Conservation (phyloP, 92 coral and sea anemone genomes). For the Nematostella vectensis region DNA sequence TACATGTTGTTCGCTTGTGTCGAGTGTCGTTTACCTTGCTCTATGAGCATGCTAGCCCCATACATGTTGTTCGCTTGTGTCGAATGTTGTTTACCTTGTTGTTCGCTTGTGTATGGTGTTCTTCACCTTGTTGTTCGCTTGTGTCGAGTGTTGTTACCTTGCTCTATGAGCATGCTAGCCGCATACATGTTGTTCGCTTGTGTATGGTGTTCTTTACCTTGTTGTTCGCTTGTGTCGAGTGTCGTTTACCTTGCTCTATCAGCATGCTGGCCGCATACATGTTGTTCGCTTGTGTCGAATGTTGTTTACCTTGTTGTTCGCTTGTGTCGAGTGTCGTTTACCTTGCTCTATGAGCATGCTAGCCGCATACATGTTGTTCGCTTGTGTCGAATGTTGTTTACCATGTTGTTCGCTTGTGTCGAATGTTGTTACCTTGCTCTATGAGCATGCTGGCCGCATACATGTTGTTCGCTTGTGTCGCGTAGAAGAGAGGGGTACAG, state of each 20-base stretch:
- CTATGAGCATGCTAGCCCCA: constrained; percentile 81
- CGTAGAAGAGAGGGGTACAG: constrained; percentile 87
- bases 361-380: constrained; percentile 82
- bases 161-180: constrained; percentile 70
- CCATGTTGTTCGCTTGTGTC: too few relatives aligned
- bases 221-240: too few relatives aligned
- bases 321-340: too few relatives aligned
- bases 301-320: too few relatives aligned
- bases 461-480: constrained; percentile 85
- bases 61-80: constrained; percentile 84
- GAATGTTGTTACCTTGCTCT: constrained; percentile 53
- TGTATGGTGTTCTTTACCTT: too few relatives aligned
- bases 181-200: constrained; percentile 85
- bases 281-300: constrained; percentile 83
- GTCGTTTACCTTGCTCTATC: constrained; percentile 51
- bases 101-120: constrained; percentile 68
- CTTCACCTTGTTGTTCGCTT: too few relatives aligned
- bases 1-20: constrained; percentile 83
- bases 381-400: too few relatives aligned
- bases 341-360: constrained; percentile 74
- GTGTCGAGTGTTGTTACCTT: too few relatives aligned
- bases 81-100: constrained; percentile 64
- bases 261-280: constrained; percentile 89
- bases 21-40: constrained; percentile 54
- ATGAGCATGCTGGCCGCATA: constrained; percentile 86